Conservation (phyloP, 1,140 invertebrate genomes). For the Drosophila truncata region DNA sequence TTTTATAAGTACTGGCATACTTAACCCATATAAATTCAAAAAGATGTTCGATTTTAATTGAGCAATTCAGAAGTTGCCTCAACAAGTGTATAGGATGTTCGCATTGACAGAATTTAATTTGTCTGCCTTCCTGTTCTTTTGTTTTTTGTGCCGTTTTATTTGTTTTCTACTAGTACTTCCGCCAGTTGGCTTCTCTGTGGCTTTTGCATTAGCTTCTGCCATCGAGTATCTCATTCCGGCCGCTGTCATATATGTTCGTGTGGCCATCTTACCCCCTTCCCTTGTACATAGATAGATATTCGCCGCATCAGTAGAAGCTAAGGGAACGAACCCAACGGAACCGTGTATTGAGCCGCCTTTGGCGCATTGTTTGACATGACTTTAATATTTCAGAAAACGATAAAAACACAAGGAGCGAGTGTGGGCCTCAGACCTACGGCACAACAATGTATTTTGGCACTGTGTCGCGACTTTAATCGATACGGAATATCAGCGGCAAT, state of each 20-base stretch:
- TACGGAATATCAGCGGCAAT: slow-evolving; percentile 54
- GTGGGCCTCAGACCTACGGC: slow-evolving; percentile 4
- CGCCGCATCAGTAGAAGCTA: slow-evolving; percentile 8
- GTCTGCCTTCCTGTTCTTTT: slow-evolving; percentile 28
- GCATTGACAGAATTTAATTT: slow-evolving; percentile 35
- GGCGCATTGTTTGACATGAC: slow-evolving; percentile 78
- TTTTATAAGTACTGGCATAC: not conserved
- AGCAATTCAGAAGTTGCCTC: not conserved
- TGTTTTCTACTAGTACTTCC: slow-evolving; percentile 55
- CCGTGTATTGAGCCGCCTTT: slow-evolving; percentile 61
- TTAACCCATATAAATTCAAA: not conserved
- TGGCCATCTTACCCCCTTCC: slow-evolving; percentile 16
- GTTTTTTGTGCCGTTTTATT: slow-evolving; percentile 30
- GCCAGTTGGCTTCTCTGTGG: slow-evolving; percentile 42
- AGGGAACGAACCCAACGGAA: not conserved
- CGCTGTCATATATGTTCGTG: slow-evolving; percentile 39
- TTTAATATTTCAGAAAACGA: slow-evolving; percentile 68
- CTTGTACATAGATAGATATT: no score
- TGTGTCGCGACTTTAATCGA: slow-evolving; percentile 73
- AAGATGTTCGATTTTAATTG: not conserved
- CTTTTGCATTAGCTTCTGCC: slow-evolving; percentile 71
- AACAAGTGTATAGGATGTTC: slow-evolving; percentile 33
- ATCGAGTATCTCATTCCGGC: slow-evolving; percentile 31
- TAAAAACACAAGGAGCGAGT: slow-evolving; percentile 47
- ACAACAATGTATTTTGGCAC: slow-evolving; percentile 61